Percentiles rank a stretch among this genome's conserved stretches.
These are phyloP conservation scores for Gymnoscopelus braueri DNA, from an alignment of 2,797 vertebrate genomes.

Conservation along the genomic window DNA sequence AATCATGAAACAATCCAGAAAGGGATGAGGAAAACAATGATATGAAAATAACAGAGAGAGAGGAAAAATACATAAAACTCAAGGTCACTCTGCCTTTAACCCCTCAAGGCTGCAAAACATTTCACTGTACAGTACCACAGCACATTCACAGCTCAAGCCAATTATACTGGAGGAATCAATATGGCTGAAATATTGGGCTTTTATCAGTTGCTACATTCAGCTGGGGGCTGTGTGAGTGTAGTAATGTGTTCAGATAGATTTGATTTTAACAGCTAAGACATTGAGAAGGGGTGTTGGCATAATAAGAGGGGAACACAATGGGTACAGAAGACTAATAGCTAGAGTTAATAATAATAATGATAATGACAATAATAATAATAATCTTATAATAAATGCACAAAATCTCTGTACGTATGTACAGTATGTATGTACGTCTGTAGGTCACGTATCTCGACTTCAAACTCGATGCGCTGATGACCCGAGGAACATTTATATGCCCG, in stretches of 20 bases:
- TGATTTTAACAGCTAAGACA: slow-evolving; percentile 75
- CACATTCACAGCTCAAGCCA: slow-evolving; percentile 80
- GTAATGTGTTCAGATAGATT: slow-evolving; percentile 78
- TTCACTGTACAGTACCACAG: slow-evolving; percentile 67
- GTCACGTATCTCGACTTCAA: no score
- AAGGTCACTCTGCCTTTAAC: slow-evolving; percentile 75
- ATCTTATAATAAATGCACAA: no score
- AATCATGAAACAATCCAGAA: slow-evolving; percentile 42
- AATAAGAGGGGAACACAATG: slow-evolving; percentile 54
- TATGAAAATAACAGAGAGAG: slow-evolving; percentile 49
- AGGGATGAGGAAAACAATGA: slow-evolving; percentile 54
- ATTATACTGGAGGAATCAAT: slow-evolving; percentile 85
- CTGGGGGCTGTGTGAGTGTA: slow-evolving; percentile 72
- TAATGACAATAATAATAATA: no score
- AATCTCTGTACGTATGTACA: no score
- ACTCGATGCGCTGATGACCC: no score
- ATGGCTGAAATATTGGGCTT: slow-evolving; percentile 83
- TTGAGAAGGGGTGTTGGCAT: slow-evolving; percentile 58
- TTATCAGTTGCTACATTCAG: slow-evolving; percentile 82
- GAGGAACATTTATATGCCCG: no score
- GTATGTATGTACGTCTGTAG: no score
- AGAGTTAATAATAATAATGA: neutral
- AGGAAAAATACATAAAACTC: slow-evolving; percentile 52
- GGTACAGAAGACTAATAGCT: slow-evolving; percentile 23
- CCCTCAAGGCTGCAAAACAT: slow-evolving; percentile 70